Base-by-base conservation (phyloP, 2,113 vertebrate species). In the Synchiropus splendidus region DNA sequence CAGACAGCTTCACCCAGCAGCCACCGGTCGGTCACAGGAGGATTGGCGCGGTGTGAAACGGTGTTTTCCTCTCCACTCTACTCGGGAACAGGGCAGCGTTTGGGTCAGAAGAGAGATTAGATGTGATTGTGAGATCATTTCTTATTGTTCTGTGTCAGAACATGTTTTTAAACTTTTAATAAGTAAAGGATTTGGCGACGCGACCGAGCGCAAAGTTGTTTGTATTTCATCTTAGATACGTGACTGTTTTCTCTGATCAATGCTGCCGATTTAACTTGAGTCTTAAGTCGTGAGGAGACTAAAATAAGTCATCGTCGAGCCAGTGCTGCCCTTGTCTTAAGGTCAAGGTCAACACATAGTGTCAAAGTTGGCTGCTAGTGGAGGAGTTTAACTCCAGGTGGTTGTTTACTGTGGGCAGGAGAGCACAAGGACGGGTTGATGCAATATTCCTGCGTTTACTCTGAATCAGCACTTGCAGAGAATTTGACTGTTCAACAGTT, bases 81-180 rank as follows among this genome's bases (percentile, higher is more conserved):
- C 41, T 36, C 18, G 46, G 50, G 67, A 33, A 48, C 48, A 47
- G 59, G 64, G 16, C 46, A 54, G 61, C 53, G 47, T 51, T 44
- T 63, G 58, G 63, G 67, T 66, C 61, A 61, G 64, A 67, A 66
- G 51, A 72, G 63, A 65, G 66, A n/a, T n/a, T n/a, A n/a, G n/a
- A 66, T 58, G 61, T 77, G 59, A 58, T 66, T 62, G 41, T 70
- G 69, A 53, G 60, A 79, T 69, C 62, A 51, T 77, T 80, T 27
- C 21, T 75, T 75, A 77, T 77, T 64, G 85, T 86, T 87, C 85
- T 86, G 85, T 84, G 84, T 87, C 84, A 87, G 85, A 87, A 86
- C 84, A 82, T 78, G 35, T 57, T 57, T 80, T 70, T 67, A 65
- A 64, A 71, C 76, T 78, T 79, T 82, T 69, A 73, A 79, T 75